Evolutionary conservation across 2,113 vertebrate genomes (phyloP).

Genomic region (Pituophis catenifer): DNA sequence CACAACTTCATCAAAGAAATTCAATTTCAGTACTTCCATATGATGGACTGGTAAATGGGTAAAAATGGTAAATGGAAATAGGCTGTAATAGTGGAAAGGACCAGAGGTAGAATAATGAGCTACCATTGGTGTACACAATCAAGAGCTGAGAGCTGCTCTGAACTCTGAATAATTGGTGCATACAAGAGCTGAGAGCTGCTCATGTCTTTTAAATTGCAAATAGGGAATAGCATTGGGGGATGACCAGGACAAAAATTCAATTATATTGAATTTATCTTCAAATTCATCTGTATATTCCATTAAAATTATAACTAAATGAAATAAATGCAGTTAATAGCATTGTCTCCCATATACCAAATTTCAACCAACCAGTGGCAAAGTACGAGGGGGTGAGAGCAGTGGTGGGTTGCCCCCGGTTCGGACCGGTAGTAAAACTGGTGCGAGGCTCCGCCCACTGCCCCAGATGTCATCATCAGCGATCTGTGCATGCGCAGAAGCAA

Average conservation of each 20-base stretch:
- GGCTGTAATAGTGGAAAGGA: neutral
- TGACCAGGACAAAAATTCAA: neutral
- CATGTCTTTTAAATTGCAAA: neutral
- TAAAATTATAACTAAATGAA: neutral
- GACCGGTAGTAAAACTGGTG: too few species aligned
- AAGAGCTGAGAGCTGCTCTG: too few species aligned
- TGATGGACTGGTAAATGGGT: neutral
- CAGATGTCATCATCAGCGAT: too few species aligned
- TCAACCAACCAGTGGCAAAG: neutral
- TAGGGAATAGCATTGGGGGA: neutral
- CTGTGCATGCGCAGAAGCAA: too few species aligned
- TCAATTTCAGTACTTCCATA: neutral
- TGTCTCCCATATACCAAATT: neutral
- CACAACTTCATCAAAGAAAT: neutral
- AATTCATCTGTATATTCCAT: neutral
- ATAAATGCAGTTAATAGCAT: neutral
- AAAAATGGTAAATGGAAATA: neutral
- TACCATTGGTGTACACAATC: neutral
- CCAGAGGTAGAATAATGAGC: neutral
- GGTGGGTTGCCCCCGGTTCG: too few species aligned
- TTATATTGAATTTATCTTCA: neutral
- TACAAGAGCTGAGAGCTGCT: neutral
- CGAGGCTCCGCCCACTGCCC: too few species aligned
- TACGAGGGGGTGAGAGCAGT: neutral
- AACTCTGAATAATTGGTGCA: neutral